Conservation (phyloP, 2,888 invertebrate species). For the Argyra leucocephala region DNA sequence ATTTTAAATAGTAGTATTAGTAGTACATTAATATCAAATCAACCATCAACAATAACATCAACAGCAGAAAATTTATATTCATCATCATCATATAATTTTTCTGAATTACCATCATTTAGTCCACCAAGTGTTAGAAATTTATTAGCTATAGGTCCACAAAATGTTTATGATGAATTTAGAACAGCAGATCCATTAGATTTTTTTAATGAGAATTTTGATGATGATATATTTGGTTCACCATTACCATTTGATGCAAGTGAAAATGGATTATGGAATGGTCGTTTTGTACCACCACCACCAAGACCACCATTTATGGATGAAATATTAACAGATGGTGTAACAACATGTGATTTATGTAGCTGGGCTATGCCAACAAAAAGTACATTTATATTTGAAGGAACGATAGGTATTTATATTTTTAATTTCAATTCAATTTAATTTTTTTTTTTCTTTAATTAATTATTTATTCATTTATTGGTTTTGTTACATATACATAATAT, state of each 20-base stretch:
- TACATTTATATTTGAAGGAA: slow-evolving; percentile 50
- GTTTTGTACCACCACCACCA: slow-evolving; percentile 59
- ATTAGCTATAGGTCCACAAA: slow-evolving; percentile 29
- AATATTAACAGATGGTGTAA: slow-evolving; percentile 55
- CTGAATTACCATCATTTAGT: slow-evolving; percentile 29
- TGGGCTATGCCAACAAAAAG: slow-evolving; percentile 55
- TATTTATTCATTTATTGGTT: neutral
- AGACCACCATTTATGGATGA: slow-evolving; percentile 54
- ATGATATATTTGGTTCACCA: slow-evolving; percentile 43
- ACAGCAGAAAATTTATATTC: neutral
- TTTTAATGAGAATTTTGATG: slow-evolving; percentile 29
- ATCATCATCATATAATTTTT: slow-evolving; percentile 25
- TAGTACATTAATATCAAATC: neutral
- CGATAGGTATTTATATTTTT: slow-evolving; percentile 46
- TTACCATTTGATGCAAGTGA: slow-evolving; percentile 44
- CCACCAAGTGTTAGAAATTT: slow-evolving; percentile 38
- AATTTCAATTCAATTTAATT: neutral
- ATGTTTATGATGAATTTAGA: slow-evolving; percentile 30
- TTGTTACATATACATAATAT: neutral
- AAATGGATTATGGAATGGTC: slow-evolving; percentile 42
- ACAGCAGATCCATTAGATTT: slow-evolving; percentile 31
- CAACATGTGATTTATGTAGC: slow-evolving; percentile 63
- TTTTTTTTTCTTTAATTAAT: neutral
- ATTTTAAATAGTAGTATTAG: neutral
- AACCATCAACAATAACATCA: neutral